Conservation (phyloP, 2,888 invertebrate genomes). For the Cryptus armator region DNA sequence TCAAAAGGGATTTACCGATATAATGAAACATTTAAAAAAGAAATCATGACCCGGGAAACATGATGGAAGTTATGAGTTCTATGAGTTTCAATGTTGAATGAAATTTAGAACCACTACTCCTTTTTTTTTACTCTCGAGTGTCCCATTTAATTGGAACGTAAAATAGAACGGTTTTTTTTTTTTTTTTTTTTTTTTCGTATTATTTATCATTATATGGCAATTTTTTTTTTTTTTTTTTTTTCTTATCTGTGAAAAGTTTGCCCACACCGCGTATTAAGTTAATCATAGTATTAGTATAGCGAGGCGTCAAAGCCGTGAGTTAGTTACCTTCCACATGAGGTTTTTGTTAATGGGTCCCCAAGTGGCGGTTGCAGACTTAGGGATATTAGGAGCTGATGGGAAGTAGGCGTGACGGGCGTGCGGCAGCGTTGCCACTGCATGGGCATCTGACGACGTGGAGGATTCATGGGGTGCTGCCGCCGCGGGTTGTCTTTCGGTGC, state of each 20-base stretch:
- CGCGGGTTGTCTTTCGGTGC: constrained; percentile 83
- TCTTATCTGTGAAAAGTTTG: constrained; percentile 7
- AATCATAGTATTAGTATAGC: constrained; percentile 64
- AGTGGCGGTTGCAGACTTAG: constrained; percentile 88
- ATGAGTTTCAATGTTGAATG: no score
- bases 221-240: not conserved
- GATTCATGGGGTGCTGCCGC: constrained; percentile 81
- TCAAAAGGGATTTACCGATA: no score
- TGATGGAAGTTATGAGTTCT: no score
- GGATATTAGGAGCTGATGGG: constrained; percentile 86
- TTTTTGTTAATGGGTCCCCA: constrained; percentile 89
- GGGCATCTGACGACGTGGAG: constrained; percentile 82
- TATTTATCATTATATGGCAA: not conserved
- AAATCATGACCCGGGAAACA: no score
- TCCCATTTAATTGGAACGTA: no score
- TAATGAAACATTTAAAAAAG: no score
- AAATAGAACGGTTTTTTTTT: no score
- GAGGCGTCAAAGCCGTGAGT: constrained; percentile 59
- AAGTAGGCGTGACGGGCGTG: constrained; percentile 84
- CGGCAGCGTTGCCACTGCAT: constrained; percentile 83
- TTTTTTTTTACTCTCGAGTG: no score
- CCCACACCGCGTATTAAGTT: not conserved
- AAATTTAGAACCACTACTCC: no score
- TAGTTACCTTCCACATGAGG: constrained; percentile 88
- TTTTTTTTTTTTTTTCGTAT: no score